phyloP scores from a whole-genome alignment of 2,113 vertebrate species.

The Charina bottae region DNA sequence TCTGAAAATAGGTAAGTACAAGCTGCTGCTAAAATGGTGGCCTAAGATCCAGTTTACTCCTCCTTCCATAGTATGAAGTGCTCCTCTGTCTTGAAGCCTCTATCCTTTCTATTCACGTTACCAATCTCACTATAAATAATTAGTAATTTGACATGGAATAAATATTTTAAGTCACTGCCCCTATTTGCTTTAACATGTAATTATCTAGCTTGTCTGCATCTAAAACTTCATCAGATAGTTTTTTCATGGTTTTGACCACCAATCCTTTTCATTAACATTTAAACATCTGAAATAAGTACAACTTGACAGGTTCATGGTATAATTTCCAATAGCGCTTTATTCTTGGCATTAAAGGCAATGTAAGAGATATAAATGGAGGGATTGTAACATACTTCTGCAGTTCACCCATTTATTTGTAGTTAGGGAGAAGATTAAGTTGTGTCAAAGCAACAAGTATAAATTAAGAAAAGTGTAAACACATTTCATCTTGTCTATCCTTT shows the following conservation, averaged over 20 bases:
- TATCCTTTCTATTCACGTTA: background rate
- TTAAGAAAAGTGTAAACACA: slow-evolving; percentile 61
- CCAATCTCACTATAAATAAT: background rate
- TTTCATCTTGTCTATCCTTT: slow-evolving; percentile 55
- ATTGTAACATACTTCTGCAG: slow-evolving; percentile 85
- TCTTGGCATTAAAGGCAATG: slow-evolving; percentile 80
- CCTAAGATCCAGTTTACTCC: background rate
- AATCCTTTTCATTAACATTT: slow-evolving; percentile 77
- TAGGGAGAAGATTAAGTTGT: slow-evolving; percentile 65
- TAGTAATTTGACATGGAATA: background rate
- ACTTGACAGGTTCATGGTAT: slow-evolving; percentile 80
- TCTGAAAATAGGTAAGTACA: background rate
- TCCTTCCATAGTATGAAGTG: background rate
- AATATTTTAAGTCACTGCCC: background rate
- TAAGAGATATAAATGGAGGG: slow-evolving; percentile 87
- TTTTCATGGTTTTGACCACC: slow-evolving; percentile 65
- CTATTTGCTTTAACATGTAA: slow-evolving; percentile 5
- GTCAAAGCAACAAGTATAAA: slow-evolving; percentile 72
- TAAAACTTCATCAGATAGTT: slow-evolving; percentile 56
- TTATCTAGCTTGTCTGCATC: slow-evolving; percentile 57
- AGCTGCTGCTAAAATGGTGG: background rate
- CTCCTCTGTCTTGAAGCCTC: background rate
- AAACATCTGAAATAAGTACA: slow-evolving; percentile 77
- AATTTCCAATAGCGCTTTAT: slow-evolving; percentile 81
- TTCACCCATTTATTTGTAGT: slow-evolving; percentile 79